These are phyloP conservation scores for Tragulus kanchil DNA, from an alignment of 2,113 vertebrate genomes.

Conservation along the genomic window DNA sequence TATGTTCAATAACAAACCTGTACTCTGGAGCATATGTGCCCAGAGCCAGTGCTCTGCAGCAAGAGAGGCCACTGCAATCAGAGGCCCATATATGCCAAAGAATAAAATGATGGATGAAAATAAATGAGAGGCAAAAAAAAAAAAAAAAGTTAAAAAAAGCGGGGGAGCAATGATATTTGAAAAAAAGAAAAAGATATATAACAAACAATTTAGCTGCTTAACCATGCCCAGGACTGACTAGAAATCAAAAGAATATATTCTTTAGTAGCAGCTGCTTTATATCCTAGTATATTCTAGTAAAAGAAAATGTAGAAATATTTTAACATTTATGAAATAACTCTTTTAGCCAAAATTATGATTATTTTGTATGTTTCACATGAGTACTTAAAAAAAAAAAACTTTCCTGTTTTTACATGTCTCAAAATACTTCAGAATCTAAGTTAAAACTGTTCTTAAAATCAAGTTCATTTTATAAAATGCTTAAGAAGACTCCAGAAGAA, in stretches of 20 bases:
- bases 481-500: background rate
- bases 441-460: constrained; percentile 43
- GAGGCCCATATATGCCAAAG: no score
- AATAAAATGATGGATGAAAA: no score
- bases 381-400: background rate
- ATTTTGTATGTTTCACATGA: constrained; percentile 19
- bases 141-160: constrained; percentile 23
- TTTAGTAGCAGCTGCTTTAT: constrained; percentile 20
- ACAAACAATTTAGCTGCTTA: constrained; percentile 60
- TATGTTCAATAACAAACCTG: no score
- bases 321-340: constrained; percentile 27
- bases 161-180: constrained; percentile 63
- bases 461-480: constrained; percentile 34
- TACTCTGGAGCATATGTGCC: no score
- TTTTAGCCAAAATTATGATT: constrained; percentile 39
- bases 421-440: background rate
- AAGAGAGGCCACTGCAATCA: no score
- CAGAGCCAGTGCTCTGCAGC: no score
- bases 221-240: constrained; percentile 36
- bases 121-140: no score
- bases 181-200: constrained; percentile 52
- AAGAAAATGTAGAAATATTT: constrained; percentile 58
- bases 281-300: background rate
- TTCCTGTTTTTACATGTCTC: background rate
- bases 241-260: background rate